Evolutionary conservation across 2,888 invertebrate species (phyloP), one percentile per base, ranked within the genome.

Genomic region (Listrodromus nycthemerus): DNA sequence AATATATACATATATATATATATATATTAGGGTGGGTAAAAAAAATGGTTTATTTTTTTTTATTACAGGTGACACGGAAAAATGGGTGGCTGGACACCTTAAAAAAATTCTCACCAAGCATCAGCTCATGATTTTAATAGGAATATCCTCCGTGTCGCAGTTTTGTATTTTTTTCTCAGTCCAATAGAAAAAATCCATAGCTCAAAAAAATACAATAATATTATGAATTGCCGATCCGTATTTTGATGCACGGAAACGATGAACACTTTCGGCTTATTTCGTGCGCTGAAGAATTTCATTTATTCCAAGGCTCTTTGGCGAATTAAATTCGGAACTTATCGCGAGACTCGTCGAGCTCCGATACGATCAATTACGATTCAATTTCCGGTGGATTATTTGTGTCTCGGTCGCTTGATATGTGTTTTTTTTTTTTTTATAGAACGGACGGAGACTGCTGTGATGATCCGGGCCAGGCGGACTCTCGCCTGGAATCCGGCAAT

Each of bases 391-490:
- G 33, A 80, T 41, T 73, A 50, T 33, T 75, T 83, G 80, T 73
- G 83, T 74, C 80, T 83, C 76, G 48, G 6, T 52, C 30, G 33
- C 10, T 52, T 19, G 19, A 52, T 33, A 52, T 75, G 19, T 55
- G 16, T 48, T 21, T 66, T 85, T 80, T 85, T 86, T 80, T 83
- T 83, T 45, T 41, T 85, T 85, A 85, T 85, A 85, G 84, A 83
- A 86, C 58, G 80, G 81, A 82, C 83, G 86, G 86, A 85, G 86
- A 84, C 85, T 83, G 86, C 83, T 85, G 79, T 86, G 89, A 86
- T 86, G 83, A 87, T 88, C 88, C 87, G 87, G 89, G 88, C 86
- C 87, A 87, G 87, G 86, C 86, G 87, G 88, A 89, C 89, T 87
- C 89, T 91, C 89, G 89, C 89, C 90, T 89, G 88, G 88, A 88